Percentiles rank a stretch among this genome's conserved stretches.
These are phyloP conservation scores for Urosaurus nigricauda DNA, from an alignment of 2,797 vertebrate species.

Conservation along the genomic window DNA sequence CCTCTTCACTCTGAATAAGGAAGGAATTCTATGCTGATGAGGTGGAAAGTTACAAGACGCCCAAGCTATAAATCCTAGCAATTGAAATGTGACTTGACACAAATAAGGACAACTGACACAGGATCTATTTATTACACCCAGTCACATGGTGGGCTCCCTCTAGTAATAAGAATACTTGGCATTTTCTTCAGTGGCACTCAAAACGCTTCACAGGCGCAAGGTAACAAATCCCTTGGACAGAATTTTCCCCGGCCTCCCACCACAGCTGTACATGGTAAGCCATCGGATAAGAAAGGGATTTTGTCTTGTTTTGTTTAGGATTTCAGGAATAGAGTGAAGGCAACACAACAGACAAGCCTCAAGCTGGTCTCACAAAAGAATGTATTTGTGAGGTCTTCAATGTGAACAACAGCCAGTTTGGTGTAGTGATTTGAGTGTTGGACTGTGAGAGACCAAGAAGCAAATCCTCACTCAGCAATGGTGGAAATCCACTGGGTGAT, in stretches of 20 bases:
- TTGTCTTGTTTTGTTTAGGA: slow-evolving; percentile 53
- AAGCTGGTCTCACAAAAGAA: background rate
- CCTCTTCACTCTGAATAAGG: slow-evolving; percentile 13
- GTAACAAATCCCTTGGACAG: slow-evolving; percentile 30
- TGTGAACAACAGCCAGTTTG: background rate
- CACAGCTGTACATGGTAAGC: slow-evolving; percentile 64
- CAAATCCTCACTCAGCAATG: no score
- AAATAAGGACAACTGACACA: slow-evolving; percentile 65
- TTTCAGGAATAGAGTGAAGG: slow-evolving; percentile 53
- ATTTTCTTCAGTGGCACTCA: slow-evolving; percentile 28
- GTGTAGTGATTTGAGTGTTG: no score
- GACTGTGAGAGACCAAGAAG: no score
- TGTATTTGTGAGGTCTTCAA: background rate
- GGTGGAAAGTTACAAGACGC: slow-evolving; percentile 27
- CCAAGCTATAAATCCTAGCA: slow-evolving; percentile 43
- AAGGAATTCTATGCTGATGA: slow-evolving; percentile 44
- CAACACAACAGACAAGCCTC: background rate
- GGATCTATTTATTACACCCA: slow-evolving; percentile 66
- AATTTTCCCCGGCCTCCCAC: slow-evolving; percentile 22
- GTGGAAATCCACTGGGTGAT: no score
- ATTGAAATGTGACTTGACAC: slow-evolving; percentile 67
- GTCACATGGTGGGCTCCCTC: slow-evolving; percentile 48
- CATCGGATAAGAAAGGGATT: slow-evolving; percentile 67
- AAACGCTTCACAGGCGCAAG: slow-evolving; percentile 16
- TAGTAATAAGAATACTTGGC: slow-evolving; percentile 47